Base-by-base conservation (phyloP, 2,113 vertebrate species). In the Leucosticte australis region DNA sequence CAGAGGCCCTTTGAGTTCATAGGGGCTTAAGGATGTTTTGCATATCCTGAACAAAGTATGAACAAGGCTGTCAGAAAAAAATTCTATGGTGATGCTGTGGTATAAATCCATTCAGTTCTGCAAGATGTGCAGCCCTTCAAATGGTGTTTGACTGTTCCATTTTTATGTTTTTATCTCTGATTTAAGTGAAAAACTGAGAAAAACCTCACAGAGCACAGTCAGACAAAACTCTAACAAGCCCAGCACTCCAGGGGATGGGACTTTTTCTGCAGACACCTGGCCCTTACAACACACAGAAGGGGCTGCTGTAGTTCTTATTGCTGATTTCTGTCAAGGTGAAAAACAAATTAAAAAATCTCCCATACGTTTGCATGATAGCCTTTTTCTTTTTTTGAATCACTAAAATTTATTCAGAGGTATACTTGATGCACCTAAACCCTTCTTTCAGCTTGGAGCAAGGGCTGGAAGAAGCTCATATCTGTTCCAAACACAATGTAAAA, bases 131-230 rank as follows among this genome's bases (percentile, higher is more conserved):
- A 76, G 33, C 39, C 44, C 23, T 76, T 73, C 37, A 64, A 28
- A 46, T 13, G 15, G 37, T 31, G 7, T 60, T 56, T 65, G 33
- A 50, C 3, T 33, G 16, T 8, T 75, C 37, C 3, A 33, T 49
- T 89, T 71, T 69, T 67, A 4, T 28, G 46, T 8, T 49, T 77
- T 5, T 28, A 57, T 19, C 9, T 20, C 42, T 39, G 24, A 77
- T 53, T 76, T 74, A 83, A 70, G 17, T 6, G 21, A 42, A 10
- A 81, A 52, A 77, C 13, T 15, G 11, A 75, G 31, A 31, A 65
- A 76, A 7, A 5, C 0, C 5, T 26, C 55, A 27, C 23, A 21
- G 0, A 64, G 22, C 4, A 22, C 0, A 71, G 46, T 41, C 17
- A 69, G 42, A 37, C 13, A 76, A 69, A 37, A 67, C 5, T 10